phyloP scores from a whole-genome alignment of 1,140 invertebrate genomes.

The Ostrea edulis region DNA sequence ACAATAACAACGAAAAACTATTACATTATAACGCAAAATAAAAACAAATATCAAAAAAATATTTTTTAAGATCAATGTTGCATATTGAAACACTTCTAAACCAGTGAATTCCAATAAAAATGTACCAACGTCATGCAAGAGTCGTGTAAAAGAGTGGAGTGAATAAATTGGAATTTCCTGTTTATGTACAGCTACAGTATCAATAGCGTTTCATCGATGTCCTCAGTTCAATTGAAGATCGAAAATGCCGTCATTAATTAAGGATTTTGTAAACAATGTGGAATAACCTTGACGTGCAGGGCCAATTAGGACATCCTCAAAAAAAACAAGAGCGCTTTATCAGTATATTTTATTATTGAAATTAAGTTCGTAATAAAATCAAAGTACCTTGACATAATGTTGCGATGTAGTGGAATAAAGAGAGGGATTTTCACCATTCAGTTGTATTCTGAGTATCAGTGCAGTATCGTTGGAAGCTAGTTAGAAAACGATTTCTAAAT shows the following conservation, averaged over 20 bases:
- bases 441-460: neutral
- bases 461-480: neutral
- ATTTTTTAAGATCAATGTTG: too few species aligned
- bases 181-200: neutral
- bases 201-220: neutral
- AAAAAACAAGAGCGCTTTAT: neutral
- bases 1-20: too few species aligned
- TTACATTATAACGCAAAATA: too few species aligned
- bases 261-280: neutral
- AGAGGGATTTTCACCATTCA: neutral
- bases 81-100: too few species aligned
- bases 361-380: constrained; percentile 20
- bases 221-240: neutral
- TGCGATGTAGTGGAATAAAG: neutral
- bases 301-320: constrained; percentile 4
- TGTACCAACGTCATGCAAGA: too few species aligned
- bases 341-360: neutral
- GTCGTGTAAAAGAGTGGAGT: too few species aligned
- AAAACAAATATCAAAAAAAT: too few species aligned
- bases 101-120: too few species aligned
- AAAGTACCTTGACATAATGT: neutral
- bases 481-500: neutral
- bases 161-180: too few species aligned
- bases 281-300: neutral
- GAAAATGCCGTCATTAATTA: constrained; percentile 7